Conservation (phyloP, 2,888 invertebrate genomes). For the Microplitis manilae region DNA sequence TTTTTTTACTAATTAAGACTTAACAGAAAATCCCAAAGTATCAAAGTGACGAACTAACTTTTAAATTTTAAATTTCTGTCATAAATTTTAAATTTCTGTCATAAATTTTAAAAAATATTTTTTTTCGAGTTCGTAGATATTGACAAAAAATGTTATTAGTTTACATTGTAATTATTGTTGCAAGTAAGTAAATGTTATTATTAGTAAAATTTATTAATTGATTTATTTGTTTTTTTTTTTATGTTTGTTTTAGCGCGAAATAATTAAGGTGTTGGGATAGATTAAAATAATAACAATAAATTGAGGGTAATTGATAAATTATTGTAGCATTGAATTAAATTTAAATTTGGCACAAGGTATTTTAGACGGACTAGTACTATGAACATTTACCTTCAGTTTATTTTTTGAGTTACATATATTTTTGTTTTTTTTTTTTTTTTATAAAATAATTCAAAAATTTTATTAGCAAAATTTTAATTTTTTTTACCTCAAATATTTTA, state of each 20-base stretch:
- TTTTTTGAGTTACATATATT: background rate
- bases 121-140: background rate
- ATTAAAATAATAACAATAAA: background rate
- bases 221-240: background rate
- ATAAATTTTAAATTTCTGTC: background rate
- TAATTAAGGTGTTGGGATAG: background rate
- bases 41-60: too few species aligned
- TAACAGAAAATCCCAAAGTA: background rate
- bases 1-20: background rate
- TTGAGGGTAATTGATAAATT: background rate
- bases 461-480: too few species aligned
- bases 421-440: background rate
- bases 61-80: too few species aligned
- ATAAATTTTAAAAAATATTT: background rate
- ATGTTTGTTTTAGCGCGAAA: background rate
- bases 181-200: background rate
- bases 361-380: background rate
- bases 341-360: conserved; percentile 1
- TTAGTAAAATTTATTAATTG: background rate
- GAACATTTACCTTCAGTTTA: background rate
- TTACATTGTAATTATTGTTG: background rate
- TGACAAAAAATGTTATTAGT: background rate
- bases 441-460: too few species aligned
- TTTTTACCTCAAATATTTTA: too few species aligned
- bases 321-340: conserved; percentile 1